A percentile compares a stretch with the other conserved stretches of the same genome.
Evolutionary conservation across 2,113 vertebrate species (phyloP).

Genomic region (Sorex fumeus): DNA sequence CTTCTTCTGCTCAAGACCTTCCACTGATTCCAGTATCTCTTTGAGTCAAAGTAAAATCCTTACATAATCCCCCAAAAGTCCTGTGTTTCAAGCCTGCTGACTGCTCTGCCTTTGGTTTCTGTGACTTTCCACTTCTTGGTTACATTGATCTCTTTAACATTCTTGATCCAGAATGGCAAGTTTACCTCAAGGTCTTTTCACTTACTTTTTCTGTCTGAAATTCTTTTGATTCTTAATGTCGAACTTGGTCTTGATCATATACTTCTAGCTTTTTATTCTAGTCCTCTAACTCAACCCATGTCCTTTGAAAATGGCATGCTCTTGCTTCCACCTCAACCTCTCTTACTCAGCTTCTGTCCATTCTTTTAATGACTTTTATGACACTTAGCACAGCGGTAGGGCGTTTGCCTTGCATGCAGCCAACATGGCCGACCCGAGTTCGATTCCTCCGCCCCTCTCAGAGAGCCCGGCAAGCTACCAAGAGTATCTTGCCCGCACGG

Average conservation of each 20-base stretch:
- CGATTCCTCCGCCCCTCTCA: no score
- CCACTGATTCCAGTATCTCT: background rate
- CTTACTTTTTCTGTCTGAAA: background rate
- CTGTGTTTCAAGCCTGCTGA: background rate
- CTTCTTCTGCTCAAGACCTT: background rate
- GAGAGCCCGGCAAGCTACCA: no score
- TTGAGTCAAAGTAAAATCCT: background rate
- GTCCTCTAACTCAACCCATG: background rate
- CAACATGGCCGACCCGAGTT: no score
- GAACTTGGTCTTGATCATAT: background rate
- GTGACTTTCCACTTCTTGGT: background rate
- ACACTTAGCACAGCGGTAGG: no score
- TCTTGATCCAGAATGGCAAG: background rate
- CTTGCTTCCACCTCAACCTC: background rate
- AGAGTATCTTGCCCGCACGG: no score
- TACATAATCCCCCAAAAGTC: background rate
- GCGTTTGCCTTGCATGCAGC: no score
- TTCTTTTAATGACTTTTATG: background rate
- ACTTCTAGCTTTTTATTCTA: background rate
- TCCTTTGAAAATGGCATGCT: background rate
- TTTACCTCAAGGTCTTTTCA: background rate
- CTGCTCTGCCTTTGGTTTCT: background rate
- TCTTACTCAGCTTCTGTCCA: background rate
- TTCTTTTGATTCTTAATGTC: background rate
- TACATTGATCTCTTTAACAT: background rate